A percentile compares a stretch with the other conserved stretches of the same genome.
These are phyloP conservation scores for Chirona hameri DNA, from an alignment of 2,888 invertebrate species.

Conservation along the genomic window DNA sequence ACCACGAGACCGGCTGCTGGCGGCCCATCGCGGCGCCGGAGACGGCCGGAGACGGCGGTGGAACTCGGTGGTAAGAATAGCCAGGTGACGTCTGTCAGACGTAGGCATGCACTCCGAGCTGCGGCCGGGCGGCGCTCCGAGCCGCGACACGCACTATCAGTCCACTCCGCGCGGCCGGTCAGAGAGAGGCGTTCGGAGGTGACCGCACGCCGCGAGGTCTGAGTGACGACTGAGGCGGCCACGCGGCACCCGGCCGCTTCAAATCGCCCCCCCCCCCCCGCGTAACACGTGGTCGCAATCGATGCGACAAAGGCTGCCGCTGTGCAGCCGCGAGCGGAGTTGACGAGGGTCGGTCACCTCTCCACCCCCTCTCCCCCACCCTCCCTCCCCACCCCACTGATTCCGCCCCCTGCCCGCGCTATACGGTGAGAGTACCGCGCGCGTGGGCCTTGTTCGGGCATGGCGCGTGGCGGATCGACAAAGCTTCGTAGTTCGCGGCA, in stretches of 20 bases:
- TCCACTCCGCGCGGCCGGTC: not conserved
- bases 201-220: too few relatives aligned
- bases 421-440: not conserved
- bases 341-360: not conserved
- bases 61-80: too few relatives aligned
- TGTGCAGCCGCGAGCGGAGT: not conserved
- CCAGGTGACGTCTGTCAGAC: conserved; percentile 10
- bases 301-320: not conserved
- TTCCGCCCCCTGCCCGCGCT: too few relatives aligned
- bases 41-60: too few relatives aligned
- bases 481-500: too few relatives aligned
- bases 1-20: not conserved
- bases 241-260: too few relatives aligned
- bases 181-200: not conserved
- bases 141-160: not conserved
- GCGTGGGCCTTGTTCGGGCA: not conserved
- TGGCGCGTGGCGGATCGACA: not conserved
- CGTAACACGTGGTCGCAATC: not conserved
- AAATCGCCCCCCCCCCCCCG: not conserved
- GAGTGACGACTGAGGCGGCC: not conserved
- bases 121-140: not conserved
- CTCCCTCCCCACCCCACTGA: not conserved
- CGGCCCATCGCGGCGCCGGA: not conserved
- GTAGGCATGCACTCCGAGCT: not conserved
- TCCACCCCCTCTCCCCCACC: not conserved